A percentile compares a stretch with the other conserved stretches of the same genome.
These are phyloP conservation scores for Octopus sinensis DNA, from an alignment of 1,140 invertebrate genomes.

Conservation along the genomic window DNA sequence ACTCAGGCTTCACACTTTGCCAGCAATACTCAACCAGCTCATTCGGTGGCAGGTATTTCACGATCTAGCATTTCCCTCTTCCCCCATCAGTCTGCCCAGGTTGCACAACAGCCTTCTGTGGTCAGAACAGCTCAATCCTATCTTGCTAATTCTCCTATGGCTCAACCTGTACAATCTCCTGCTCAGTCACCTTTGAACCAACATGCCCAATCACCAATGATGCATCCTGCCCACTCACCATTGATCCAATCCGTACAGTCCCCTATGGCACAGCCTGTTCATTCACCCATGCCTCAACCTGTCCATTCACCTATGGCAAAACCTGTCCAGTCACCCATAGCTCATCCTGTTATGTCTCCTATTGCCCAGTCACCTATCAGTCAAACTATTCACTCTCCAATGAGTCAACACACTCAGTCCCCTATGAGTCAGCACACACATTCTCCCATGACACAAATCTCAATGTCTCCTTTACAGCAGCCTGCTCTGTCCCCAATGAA, in stretches of 20 bases:
- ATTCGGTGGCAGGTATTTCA: background rate
- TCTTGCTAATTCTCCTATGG: background rate
- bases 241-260: background rate
- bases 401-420: background rate
- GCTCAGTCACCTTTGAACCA: background rate
- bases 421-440: slow-evolving; percentile 6
- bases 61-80: background rate
- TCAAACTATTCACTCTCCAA: background rate
- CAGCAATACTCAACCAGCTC: background rate
- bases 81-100: background rate
- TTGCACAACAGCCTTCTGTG: background rate
- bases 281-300: background rate
- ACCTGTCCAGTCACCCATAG: background rate
- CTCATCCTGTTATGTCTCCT: background rate
- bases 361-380: background rate
- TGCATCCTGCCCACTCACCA: background rate
- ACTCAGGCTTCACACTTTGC: background rate
- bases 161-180: background rate
- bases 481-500: background rate
- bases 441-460: background rate
- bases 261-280: background rate
- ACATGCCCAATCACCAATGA: background rate
- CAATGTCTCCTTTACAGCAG: background rate
- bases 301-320: background rate
- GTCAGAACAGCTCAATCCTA: background rate